Conservation (phyloP, 1,140 invertebrate species). For the Colletes latitarsis region DNA sequence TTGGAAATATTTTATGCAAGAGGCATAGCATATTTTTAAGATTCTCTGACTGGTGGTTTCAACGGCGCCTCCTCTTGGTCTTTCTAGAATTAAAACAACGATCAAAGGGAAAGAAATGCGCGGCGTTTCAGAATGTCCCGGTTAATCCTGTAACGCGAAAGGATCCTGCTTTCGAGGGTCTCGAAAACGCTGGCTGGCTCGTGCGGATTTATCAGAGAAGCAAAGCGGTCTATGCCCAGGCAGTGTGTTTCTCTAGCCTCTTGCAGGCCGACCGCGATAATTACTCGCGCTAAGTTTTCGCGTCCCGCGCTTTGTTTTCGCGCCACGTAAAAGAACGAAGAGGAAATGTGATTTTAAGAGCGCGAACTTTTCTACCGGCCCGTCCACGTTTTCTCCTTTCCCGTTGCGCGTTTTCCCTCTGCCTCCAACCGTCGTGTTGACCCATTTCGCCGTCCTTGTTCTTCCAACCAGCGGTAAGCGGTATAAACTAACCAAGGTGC, state of each 20-base stretch:
- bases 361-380: conserved; percentile 44
- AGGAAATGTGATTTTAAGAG: conserved; percentile 60
- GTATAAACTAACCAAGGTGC: conserved; percentile 53
- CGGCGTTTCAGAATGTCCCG: neutral
- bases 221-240: neutral
- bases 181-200: neutral
- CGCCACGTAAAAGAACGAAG: conserved; percentile 11
- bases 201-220: conserved; percentile 17
- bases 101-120: neutral
- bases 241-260: neutral
- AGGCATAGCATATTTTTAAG: no score
- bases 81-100: neutral
- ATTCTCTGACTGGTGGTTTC: no score
- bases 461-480: conserved; percentile 21
- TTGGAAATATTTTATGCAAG: no score
- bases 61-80: neutral
- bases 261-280: conserved; percentile 27
- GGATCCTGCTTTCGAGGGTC: neutral
- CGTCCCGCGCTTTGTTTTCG: conserved; percentile 37
- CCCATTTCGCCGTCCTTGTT: conserved; percentile 22
- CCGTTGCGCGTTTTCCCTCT: neutral
- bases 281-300: conserved; percentile 32
- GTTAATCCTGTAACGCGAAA: conserved; percentile 5
- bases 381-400: neutral
- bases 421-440: neutral